Evolutionary conservation across 2,888 invertebrate species (phyloP), one percentile per base, ranked within the genome.

Genomic region (Litoditis marina): DNA sequence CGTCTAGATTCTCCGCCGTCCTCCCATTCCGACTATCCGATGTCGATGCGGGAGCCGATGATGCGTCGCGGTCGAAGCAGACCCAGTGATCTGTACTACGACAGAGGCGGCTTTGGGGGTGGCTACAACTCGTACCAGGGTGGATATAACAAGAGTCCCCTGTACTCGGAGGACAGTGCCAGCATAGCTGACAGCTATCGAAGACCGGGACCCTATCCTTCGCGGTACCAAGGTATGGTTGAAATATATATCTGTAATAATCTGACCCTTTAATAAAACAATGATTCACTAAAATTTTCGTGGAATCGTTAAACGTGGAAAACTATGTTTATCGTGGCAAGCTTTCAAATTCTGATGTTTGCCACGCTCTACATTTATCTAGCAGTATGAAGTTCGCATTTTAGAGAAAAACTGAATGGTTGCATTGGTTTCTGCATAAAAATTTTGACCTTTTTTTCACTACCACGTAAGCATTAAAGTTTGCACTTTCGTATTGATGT

Each of bases 1-100:
- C n/a, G 30, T 65, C 54, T 61, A 71, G 75, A 75, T 46, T 75
- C 75, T 0, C 75, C 73, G 19, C 75, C 75, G 25, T 68, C 69
- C 13, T 71, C 75, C 28, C 66, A 70, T 47, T 66, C 73, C 11
- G 71, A 71, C 39, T 71, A 71, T 34, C 74, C 70, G 36, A 73
- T 73, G 73, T 66, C 70, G 16, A 66, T 73, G 27, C 56, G 73
- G 22, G 73, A 73, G 54, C 73, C 73, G 28, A 62, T 73, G 50
- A 65, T 69, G 53, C 56, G 68, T 30, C 63, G 68, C 11, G 50
- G 50, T 16, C 31, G 47, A 6, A 27, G 27, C n/a, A 4, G 50
- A 7, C 65, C 69, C 5, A 62, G 36, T 16, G 55, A 53, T 32
- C 39, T 68, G 2, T 69, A 67, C 39, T 66, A 73, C 8, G 56